Evolutionary conservation across 2,797 vertebrate species (phyloP).

Genomic region (Cossypha niveicapilla): DNA sequence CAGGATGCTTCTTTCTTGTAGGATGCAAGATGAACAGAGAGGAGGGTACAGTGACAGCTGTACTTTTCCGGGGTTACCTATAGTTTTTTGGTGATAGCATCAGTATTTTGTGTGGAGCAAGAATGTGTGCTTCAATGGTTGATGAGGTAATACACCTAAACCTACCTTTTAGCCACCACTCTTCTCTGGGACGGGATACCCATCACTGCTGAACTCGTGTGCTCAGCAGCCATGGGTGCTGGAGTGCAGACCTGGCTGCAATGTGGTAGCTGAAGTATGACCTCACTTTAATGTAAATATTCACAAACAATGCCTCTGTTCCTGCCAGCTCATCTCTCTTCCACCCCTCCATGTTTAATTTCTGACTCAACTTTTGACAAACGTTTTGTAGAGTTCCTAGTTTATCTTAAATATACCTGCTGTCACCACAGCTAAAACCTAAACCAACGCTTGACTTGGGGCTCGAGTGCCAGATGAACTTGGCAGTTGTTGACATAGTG

Average conservation of each 20-base stretch:
- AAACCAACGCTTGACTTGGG: conserved; percentile 5
- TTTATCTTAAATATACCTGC: conserved; percentile 37
- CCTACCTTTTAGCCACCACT: background rate
- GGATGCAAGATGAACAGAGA: background rate
- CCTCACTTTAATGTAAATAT: background rate
- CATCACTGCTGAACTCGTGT: background rate
- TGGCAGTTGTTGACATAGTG: background rate
- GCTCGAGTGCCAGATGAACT: background rate
- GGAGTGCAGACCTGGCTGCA: background rate
- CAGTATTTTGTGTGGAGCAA: background rate
- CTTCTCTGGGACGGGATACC: background rate
- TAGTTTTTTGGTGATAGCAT: background rate
- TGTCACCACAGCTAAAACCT: conserved; percentile 21
- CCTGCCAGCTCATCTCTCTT: background rate
- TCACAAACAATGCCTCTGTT: background rate
- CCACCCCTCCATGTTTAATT: background rate
- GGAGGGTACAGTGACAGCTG: background rate
- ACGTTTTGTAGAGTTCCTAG: conserved; percentile 29
- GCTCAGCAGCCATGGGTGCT: background rate
- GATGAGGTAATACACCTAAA: background rate
- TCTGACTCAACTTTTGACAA: conserved; percentile 46
- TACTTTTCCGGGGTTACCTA: background rate
- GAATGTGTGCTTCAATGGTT: background rate
- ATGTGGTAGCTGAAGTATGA: background rate
- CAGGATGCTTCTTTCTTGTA: background rate